phyloP scores from a whole-genome alignment of 2,113 vertebrate species.

The Clarias gariepinus region DNA sequence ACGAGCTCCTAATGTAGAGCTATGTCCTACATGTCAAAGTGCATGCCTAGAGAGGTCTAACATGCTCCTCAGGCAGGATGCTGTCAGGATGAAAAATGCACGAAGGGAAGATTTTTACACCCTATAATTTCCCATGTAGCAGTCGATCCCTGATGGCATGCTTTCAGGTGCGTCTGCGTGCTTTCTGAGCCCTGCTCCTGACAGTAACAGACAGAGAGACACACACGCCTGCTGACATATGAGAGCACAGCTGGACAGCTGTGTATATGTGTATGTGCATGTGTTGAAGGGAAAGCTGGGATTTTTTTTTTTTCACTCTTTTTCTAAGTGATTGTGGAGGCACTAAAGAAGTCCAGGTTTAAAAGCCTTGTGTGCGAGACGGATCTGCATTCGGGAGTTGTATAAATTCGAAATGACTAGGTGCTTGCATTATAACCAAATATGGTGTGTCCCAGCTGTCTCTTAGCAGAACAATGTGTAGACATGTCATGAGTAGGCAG shows the following conservation, averaged over 20 bases:
- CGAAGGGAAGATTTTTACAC: constrained; percentile 29
- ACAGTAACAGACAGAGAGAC: constrained; percentile 24
- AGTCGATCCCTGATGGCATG: constrained; percentile 39
- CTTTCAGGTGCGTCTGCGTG: constrained; percentile 47
- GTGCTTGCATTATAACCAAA: constrained; percentile 29
- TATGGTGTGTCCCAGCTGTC: constrained; percentile 20
- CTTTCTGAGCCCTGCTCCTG: constrained; percentile 22
- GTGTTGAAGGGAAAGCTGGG: constrained; percentile 19
- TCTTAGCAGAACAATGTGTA: constrained; percentile 25
- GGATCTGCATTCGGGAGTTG: constrained; percentile 1
- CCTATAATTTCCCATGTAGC: constrained; percentile 46
- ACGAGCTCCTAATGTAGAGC: constrained; percentile 33
- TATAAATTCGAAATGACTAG: constrained; percentile 29
- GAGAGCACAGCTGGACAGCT: constrained; percentile 48
- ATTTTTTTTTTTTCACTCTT: constrained; percentile 17
- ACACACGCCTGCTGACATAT: constrained; percentile 42
- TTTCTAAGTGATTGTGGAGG: constrained; percentile 11
- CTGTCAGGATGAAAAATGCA: constrained; percentile 48
- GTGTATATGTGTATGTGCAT: constrained; percentile 30
- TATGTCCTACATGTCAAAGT: constrained; percentile 27
- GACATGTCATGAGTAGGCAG: constrained; percentile 22
- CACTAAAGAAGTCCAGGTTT: constrained; percentile 43
- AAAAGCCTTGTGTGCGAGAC: constrained; percentile 14
- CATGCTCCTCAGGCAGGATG: constrained; percentile 35
- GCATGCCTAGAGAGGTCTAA: constrained; percentile 23